phyloP scores from a whole-genome alignment of 2,797 vertebrate species.

The Hephaestus fuliginosus region DNA sequence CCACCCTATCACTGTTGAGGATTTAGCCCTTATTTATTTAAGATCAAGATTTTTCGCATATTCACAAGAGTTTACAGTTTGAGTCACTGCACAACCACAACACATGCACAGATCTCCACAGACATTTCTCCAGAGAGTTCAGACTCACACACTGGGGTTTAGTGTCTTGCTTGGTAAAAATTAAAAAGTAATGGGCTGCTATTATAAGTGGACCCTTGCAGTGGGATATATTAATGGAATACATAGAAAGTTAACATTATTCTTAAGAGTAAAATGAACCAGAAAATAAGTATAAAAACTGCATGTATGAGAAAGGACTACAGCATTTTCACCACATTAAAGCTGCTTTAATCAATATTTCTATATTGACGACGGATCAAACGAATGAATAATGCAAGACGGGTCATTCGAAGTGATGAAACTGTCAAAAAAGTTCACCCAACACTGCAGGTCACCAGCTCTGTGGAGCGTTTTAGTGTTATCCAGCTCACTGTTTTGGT shows the following conservation, averaged over 20 bases:
- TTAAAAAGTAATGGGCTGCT: neutral
- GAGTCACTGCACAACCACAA: neutral
- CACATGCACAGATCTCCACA: neutral
- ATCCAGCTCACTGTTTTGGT: neutral
- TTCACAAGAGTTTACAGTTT: conserved; percentile 34
- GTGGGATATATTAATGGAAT: neutral
- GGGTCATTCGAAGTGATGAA: neutral
- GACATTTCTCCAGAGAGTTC: neutral
- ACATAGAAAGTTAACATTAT: neutral
- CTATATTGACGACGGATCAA: neutral
- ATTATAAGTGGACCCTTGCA: neutral
- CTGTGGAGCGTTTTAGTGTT: neutral
- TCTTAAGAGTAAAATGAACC: neutral
- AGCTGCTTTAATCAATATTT: neutral
- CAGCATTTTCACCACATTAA: neutral
- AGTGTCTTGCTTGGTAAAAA: neutral
- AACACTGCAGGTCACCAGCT: neutral
- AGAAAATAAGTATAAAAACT: neutral
- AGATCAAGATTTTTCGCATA: conserved; percentile 43
- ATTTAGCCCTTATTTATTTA: conserved; percentile 44
- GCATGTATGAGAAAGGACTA: neutral
- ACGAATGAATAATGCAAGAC: neutral
- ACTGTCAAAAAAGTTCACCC: neutral
- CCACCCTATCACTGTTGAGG: conserved; percentile 29
- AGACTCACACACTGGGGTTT: neutral